Evolutionary conservation across 2,113 vertebrate species (phyloP).

Genomic region (Lycaon pictus): DNA sequence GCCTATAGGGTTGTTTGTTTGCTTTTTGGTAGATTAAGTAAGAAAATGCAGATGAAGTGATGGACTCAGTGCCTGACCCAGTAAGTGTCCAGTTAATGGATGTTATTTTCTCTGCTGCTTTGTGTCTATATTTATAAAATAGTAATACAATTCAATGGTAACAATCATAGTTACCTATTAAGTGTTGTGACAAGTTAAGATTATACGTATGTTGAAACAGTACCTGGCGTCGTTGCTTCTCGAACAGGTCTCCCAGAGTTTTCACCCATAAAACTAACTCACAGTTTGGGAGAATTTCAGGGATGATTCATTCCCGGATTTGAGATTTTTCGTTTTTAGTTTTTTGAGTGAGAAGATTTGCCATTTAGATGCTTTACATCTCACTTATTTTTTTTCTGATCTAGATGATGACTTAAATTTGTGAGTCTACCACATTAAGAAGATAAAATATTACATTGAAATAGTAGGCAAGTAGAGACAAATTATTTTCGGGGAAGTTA

Average conservation of each 20-base stretch:
- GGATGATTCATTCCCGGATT: neutral
- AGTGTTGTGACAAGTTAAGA: neutral
- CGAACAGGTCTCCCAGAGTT: neutral
- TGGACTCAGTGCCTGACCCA: neutral
- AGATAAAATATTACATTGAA: neutral
- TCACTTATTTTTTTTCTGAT: neutral
- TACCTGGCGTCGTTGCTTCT: neutral
- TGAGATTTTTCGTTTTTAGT: neutral
- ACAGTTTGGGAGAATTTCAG: conserved; percentile 27
- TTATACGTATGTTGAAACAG: neutral
- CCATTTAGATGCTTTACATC: neutral
- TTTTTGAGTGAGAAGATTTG: neutral
- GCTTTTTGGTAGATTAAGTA: neutral
- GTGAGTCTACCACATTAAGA: neutral
- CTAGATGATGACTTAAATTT: neutral
- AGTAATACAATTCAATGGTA: neutral
- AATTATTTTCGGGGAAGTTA: neutral
- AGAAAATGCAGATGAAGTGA: neutral
- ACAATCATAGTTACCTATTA: neutral
- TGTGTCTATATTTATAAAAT: neutral
- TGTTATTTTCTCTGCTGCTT: neutral
- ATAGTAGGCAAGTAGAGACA: neutral
- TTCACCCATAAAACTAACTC: neutral
- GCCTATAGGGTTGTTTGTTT: neutral
- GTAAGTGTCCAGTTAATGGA: neutral